phyloP scores from a whole-genome alignment of 2,888 invertebrate genomes.

The Agrotis segetum region DNA sequence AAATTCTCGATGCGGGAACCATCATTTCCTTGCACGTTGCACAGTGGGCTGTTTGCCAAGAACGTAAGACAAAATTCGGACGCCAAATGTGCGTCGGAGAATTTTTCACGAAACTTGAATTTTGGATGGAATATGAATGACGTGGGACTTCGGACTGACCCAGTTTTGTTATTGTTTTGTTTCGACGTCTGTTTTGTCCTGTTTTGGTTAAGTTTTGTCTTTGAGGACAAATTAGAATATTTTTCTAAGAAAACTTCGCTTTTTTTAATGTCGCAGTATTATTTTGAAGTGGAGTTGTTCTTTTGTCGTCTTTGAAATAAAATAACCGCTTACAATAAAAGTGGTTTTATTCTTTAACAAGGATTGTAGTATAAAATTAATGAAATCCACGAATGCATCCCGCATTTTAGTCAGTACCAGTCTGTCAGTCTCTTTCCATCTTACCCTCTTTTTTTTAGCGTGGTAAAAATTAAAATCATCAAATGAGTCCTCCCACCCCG shows the following conservation, averaged over 20 bases:
- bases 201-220: background rate
- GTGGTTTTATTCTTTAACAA: too few species aligned
- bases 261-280: too few species aligned
- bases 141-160: constrained; percentile 5
- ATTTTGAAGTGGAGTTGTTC: too few species aligned
- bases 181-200: background rate
- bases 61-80: constrained; percentile 53
- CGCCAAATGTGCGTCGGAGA: constrained; percentile 52
- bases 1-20: constrained; percentile 44
- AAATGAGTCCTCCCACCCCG: too few species aligned
- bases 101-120: constrained; percentile 41
- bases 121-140: constrained; percentile 38
- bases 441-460: too few species aligned
- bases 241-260: background rate
- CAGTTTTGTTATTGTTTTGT: constrained; percentile 29
- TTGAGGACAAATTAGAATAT: background rate
- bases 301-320: too few species aligned
- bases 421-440: too few species aligned
- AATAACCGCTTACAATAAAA: too few species aligned
- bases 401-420: too few species aligned
- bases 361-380: too few species aligned
- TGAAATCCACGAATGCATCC: too few species aligned
- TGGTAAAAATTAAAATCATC: too few species aligned
- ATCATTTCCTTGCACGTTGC: constrained; percentile 57
- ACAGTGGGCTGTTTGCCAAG: constrained; percentile 67